phyloP scores from a whole-genome alignment of 2,797 vertebrate genomes.

The Crenuchus spilurus region DNA sequence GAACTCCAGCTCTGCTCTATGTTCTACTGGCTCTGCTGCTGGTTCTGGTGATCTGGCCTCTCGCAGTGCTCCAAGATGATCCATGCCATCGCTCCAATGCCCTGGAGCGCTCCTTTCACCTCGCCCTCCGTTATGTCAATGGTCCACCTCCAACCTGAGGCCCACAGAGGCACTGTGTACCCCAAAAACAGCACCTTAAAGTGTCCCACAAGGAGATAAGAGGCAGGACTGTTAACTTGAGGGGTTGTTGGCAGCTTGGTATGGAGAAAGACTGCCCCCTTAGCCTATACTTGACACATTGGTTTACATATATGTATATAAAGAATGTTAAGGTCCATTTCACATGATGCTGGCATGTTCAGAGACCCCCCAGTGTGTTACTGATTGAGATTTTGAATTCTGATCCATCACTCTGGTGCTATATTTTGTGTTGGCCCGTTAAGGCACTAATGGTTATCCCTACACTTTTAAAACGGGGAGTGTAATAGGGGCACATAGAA shows the following conservation, averaged over 20 bases:
- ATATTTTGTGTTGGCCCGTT: not conserved
- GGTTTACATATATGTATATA: not conserved
- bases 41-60: slow-evolving; percentile 56
- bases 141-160: slow-evolving; percentile 83
- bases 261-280: no score
- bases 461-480: no score
- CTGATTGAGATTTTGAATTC: not conserved
- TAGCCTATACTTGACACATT: not conserved
- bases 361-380: not conserved
- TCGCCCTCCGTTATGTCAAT: slow-evolving; percentile 81
- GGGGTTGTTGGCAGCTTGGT: no score
- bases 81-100: slow-evolving; percentile 64
- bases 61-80: slow-evolving; percentile 40
- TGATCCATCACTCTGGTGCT: not conserved
- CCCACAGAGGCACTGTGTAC: not conserved
- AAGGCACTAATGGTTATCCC: no score
- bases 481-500: no score
- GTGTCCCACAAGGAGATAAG: not conserved
- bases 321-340: not conserved
- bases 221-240: not conserved
- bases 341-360: not conserved
- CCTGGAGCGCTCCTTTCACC: slow-evolving; percentile 66
- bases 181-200: not conserved
- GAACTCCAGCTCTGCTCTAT: slow-evolving; percentile 47
- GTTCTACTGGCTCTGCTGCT: slow-evolving; percentile 67